These are phyloP conservation scores for Rambutsinella grinnellia DNA, from an alignment of 2,888 invertebrate genomes.

Conservation along the genomic window DNA sequence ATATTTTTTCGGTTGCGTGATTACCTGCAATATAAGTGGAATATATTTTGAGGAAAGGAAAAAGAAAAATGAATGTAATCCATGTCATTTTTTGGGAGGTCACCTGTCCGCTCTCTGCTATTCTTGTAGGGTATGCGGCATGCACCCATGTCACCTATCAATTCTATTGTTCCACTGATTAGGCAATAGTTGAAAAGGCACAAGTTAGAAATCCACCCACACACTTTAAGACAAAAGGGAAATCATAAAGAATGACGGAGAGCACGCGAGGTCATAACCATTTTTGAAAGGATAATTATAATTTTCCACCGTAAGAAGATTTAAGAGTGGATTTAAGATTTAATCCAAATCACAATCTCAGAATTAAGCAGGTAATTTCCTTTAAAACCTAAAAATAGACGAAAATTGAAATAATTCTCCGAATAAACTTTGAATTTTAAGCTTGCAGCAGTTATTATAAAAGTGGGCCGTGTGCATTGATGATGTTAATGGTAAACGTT, in stretches of 20 bases:
- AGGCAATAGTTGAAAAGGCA: conserved; percentile 17
- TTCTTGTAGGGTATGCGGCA: not conserved
- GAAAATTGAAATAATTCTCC: no score
- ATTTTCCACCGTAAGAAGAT: conserved; percentile 5
- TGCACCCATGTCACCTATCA: conserved; percentile 10
- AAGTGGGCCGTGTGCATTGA: no score
- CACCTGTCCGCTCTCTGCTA: conserved; percentile 22
- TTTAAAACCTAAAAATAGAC: no score
- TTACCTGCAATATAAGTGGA: conserved; percentile 4
- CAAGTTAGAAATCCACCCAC: not conserved
- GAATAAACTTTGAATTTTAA: no score
- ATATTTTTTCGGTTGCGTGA: conserved; percentile 19
- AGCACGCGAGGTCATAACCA: conserved; percentile 39
- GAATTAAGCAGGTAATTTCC: no score
- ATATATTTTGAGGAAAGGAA: conserved; percentile 5
- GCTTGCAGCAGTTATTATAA: no score
- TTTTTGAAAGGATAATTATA: not conserved
- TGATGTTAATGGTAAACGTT: no score
- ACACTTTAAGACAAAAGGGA: not conserved
- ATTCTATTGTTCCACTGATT: conserved; percentile 25
- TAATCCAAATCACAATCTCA: no score
- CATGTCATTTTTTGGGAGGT: conserved; percentile 32
- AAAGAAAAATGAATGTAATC: conserved; percentile 23
- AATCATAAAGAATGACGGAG: conserved; percentile 29
- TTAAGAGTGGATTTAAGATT: no score